Evolutionary conservation across 2,113 vertebrate species (phyloP).

Genomic region (Microcebus jonahi): DNA sequence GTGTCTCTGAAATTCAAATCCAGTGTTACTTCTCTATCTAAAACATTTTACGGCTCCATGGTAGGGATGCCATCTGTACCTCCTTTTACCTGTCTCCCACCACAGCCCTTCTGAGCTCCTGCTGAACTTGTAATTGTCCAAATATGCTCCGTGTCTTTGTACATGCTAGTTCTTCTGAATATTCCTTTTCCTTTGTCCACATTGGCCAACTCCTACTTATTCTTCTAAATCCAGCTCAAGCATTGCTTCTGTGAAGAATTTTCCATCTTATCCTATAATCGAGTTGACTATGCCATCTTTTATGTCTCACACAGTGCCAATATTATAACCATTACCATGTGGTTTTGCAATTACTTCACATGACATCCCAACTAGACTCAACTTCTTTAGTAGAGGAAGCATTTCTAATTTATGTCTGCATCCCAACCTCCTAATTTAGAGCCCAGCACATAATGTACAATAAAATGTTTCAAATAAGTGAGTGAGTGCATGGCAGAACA

Average conservation of each 20-base stretch:
- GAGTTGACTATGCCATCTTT: background rate
- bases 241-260: background rate
- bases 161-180: background rate
- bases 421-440: background rate
- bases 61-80: background rate
- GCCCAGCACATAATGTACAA: background rate
- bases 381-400: background rate
- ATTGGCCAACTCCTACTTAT: background rate
- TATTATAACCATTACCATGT: background rate
- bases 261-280: background rate
- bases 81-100: background rate
- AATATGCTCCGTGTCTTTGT: background rate
- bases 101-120: background rate
- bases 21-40: background rate
- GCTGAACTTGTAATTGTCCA: background rate
- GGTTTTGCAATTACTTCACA: background rate
- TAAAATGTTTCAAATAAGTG: background rate
- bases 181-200: background rate
- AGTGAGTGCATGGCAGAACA: background rate
- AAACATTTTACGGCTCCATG: background rate
- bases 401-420: background rate
- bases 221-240: background rate
- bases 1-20: background rate
- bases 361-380: background rate
- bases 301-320: background rate